Evolutionary conservation across 1,140 invertebrate genomes (phyloP), one percentile per base, ranked within the genome.

Genomic region (Orius laevigatus): DNA sequence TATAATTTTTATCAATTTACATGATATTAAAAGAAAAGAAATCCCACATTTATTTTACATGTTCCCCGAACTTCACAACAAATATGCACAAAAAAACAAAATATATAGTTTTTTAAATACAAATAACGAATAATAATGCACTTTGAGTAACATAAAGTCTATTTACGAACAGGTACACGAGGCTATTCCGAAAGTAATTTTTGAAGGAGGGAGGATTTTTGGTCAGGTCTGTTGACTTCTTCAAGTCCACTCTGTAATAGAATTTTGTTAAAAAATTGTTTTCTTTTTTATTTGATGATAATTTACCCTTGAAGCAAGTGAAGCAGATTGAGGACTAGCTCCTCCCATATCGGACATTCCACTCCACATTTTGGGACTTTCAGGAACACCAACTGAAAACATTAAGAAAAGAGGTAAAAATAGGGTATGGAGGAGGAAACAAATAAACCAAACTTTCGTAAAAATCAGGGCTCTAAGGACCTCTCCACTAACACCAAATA

Each of bases 101-200:
- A 31, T 46, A 34, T 34, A 20, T 15, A 32, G 31, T 46, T 34
- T 16, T n/a, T 46, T 46, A 34, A 25, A 25, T 25, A 25, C 25
- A 25, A 25, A 25, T 25, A 25, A 25, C 25, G 25, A 35, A 45
- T 42, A 49, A 50, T 50, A 50, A 50, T 50, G 49, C 49, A 50
- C 49, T 50, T 50, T 43, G 25, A 45, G 8, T 12, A 46, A 46
- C 43, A 53, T 31, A 39, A 20, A 39, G 34, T 15, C 44, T 18
- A 15, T 34, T 40, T 31, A 34, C 47, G 39, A 57, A 58, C 47
- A 51, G 57, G 15, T 47, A 36, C 58, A 60, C 58, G 60, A 61
- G 63, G 68, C 77, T 75, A 81, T 71, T 82, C 79, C 55, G 79
- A 84, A 59, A 84, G 65, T 60, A 82, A 68, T 63, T 82, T 81